A percentile compares a stretch with the other conserved stretches of the same genome.
These are phyloP conservation scores for Calypte anna DNA, from an alignment of 2,113 vertebrate species.

Conservation along the genomic window DNA sequence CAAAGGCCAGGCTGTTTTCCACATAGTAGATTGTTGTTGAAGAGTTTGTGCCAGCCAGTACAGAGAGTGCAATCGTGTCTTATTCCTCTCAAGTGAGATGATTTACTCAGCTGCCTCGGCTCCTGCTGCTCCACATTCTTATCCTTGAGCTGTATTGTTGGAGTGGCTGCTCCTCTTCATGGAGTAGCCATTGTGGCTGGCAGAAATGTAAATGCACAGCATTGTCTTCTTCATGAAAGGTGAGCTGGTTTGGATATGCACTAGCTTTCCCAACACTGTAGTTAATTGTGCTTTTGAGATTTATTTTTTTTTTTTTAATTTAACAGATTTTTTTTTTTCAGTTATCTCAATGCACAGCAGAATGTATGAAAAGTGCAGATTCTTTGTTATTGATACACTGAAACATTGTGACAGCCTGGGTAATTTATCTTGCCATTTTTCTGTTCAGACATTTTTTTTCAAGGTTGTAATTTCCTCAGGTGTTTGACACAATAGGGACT, in stretches of 20 bases:
- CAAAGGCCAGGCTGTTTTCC: constrained; percentile 74
- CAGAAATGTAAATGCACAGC: background rate
- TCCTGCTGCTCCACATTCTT: constrained; percentile 61
- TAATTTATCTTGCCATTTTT: background rate
- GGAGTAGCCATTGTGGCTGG: background rate
- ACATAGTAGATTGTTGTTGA: constrained; percentile 73
- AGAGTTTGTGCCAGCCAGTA: constrained; percentile 76
- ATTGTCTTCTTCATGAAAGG: background rate
- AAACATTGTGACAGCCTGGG: background rate
- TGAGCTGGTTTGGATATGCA: background rate
- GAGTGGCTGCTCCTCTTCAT: constrained; percentile 21
- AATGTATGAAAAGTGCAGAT: background rate
- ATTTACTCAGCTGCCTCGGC: constrained; percentile 49
- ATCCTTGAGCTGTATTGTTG: constrained; percentile 55
- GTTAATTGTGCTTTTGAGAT: background rate
- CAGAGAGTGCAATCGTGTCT: constrained; percentile 70
- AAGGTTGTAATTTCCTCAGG: background rate
- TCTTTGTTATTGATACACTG: background rate
- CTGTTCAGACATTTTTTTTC: background rate
- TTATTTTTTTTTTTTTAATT: background rate
- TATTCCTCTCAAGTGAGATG: constrained; percentile 69
- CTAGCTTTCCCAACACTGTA: background rate
- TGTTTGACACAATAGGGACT: background rate
- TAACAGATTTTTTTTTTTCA: background rate
- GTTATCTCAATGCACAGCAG: background rate